phyloP scores from a whole-genome alignment of 2,888 invertebrate genomes.

The Thumatha senex region DNA sequence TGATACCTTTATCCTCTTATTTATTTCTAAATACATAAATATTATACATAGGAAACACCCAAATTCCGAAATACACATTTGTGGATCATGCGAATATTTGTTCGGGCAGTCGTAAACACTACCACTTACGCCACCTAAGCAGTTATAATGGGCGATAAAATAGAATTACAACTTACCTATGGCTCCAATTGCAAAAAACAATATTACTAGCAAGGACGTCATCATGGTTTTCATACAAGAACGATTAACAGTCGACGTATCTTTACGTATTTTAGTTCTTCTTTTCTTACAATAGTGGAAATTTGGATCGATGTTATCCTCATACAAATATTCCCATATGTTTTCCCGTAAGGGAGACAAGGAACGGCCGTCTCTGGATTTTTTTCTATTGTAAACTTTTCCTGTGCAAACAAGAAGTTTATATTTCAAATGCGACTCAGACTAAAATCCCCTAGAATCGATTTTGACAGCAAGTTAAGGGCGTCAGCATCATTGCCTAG shows the following conservation, averaged over 20 bases:
- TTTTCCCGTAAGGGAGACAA: constrained; percentile 61
- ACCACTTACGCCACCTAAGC: too few relatives aligned
- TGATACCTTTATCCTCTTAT: too few relatives aligned
- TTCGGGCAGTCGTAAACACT: too few relatives aligned
- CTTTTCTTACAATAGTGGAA: constrained; percentile 43
- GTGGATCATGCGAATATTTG: too few relatives aligned
- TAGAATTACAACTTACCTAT: constrained; percentile 46
- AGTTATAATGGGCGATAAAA: too few relatives aligned
- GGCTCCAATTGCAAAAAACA: constrained; percentile 39
- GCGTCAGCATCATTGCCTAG: too few relatives aligned
- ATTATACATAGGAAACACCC: too few relatives aligned
- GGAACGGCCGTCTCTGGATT: constrained; percentile 60
- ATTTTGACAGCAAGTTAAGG: too few relatives aligned
- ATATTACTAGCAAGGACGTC: constrained; percentile 45
- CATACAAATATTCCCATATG: constrained; percentile 67
- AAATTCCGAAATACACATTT: too few relatives aligned
- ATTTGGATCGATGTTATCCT: constrained; percentile 46
- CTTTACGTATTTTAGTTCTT: constrained; percentile 51
- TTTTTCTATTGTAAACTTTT: constrained; percentile 58
- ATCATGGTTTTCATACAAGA: constrained; percentile 41
- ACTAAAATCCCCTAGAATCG: too few relatives aligned
- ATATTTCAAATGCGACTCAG: constrained; percentile 42
- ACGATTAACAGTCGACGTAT: constrained; percentile 33
- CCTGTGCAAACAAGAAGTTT: constrained; percentile 52
- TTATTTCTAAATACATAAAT: too few relatives aligned